Conservation (phyloP, 2,888 invertebrate genomes). For the Drosophila borealis region DNA sequence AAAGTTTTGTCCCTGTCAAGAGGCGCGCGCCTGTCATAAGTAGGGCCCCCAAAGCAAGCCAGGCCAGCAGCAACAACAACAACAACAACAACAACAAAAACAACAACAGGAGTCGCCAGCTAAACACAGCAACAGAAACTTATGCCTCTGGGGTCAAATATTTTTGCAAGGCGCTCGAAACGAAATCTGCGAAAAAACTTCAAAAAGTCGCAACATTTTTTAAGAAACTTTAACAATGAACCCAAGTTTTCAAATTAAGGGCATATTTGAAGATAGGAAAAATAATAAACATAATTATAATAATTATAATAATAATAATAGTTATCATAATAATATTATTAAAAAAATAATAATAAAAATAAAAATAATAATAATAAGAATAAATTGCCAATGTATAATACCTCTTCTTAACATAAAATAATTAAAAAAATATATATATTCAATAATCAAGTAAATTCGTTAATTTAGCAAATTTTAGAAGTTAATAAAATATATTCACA, state of each 20-base stretch:
- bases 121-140: slow-evolving; percentile 14
- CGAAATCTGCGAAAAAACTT: slow-evolving; percentile 2
- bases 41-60: slow-evolving; percentile 51
- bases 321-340: too few relatives aligned
- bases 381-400: too few relatives aligned
- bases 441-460: too few relatives aligned
- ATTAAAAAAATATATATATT: too few relatives aligned
- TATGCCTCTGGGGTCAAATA: slow-evolving; percentile 71
- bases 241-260: not conserved
- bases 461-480: too few relatives aligned
- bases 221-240: not conserved
- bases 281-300: not conserved
- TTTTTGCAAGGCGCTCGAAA: slow-evolving; percentile 28
- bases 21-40: slow-evolving; percentile 78
- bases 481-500: too few relatives aligned
- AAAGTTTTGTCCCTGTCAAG: slow-evolving; percentile 65
- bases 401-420: too few relatives aligned
- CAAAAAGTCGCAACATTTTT: slow-evolving; percentile 8
- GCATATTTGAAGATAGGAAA: too few relatives aligned
- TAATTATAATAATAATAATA: too few relatives aligned
- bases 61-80: slow-evolving; percentile 21
- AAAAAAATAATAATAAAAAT: too few relatives aligned
- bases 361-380: too few relatives aligned
- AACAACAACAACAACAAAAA: slow-evolving; percentile 10
- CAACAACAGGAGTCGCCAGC: slow-evolving; percentile 13